Evolutionary conservation across 2,797 vertebrate species (phyloP).

Genomic region (Falco rusticolus): DNA sequence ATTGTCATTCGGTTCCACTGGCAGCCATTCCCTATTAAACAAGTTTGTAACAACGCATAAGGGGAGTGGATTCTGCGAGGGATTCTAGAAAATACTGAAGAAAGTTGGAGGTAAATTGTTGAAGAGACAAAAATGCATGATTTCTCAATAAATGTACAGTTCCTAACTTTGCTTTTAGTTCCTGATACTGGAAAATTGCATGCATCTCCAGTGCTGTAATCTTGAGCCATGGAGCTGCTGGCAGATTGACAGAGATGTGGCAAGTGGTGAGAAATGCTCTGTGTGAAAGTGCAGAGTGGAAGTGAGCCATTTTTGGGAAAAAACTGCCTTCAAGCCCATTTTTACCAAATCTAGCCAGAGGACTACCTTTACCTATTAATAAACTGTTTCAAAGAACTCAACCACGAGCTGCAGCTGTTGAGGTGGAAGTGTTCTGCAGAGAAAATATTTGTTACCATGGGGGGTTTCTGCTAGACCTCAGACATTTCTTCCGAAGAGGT

Average conservation of each 20-base stretch:
- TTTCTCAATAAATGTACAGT: background rate
- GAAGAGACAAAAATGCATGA: background rate
- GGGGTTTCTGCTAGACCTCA: background rate
- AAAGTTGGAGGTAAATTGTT: background rate
- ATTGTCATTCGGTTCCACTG: background rate
- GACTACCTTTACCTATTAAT: background rate
- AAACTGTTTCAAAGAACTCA: background rate
- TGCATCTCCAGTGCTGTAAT: conserved; percentile 11
- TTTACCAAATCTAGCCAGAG: background rate
- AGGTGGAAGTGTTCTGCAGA: background rate
- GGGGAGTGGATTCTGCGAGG: background rate
- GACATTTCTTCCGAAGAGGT: background rate
- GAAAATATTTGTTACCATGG: background rate
- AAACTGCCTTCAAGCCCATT: background rate
- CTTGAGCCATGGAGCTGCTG: background rate
- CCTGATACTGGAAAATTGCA: background rate
- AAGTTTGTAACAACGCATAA: background rate
- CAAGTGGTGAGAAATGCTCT: conserved; percentile 5
- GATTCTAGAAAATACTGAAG: background rate
- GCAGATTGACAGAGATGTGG: background rate
- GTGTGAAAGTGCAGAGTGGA: background rate
- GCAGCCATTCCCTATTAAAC: background rate
- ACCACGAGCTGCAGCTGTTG: background rate
- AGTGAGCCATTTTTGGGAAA: background rate
- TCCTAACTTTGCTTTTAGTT: background rate